Evolutionary conservation across 2,797 vertebrate species (phyloP), one percentile per base, ranked within the genome.

Genomic region (Silurus aristotelis): DNA sequence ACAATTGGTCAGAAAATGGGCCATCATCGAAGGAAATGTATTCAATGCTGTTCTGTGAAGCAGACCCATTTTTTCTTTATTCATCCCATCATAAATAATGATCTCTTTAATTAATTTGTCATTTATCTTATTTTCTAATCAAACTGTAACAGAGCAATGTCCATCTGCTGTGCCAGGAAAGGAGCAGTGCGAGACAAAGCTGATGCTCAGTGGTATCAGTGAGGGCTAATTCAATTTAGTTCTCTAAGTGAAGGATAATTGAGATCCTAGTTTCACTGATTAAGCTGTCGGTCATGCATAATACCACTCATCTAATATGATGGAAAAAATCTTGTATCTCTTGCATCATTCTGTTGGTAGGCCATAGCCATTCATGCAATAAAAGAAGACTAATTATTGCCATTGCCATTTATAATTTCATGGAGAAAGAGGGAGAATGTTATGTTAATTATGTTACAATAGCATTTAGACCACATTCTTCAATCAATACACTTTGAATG

Each of bases 111-210:
- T 93, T 92, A 92, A 86, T 92, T 90, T 89, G 86, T 85, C 68
- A 90, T 91, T 92, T 89, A 93, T 94, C 91, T 86, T 73, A 91
- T 94, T 93, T 92, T 85, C 84, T 86, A 71, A 90, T 93, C 87
- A 92, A 91, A 93, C 90, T 91, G 89, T 89, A 86, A 86, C 83
- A 87, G 88, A 91, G 87, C 79, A 63, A 76, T 72, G 82, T 87
- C 90, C 71, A 55, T 83, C 61, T 85, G 60, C 86, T 60, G n/a
- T 68, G 55, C 82, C 77, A 80, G 13, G 68, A 55, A 83, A 87
- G 9, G 83, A 22, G n/a, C 25, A 22, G 20, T 60, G 66, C 46
- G 60, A n/a, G 63, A 77, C 64, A 86, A 78, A 90, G 64, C 87
- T 78, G 75, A 85, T 88, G 75, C 76, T 48, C 52, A 81, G 85